Base-by-base conservation (phyloP, 2,888 invertebrate species). In the Dorcus hopei region DNA sequence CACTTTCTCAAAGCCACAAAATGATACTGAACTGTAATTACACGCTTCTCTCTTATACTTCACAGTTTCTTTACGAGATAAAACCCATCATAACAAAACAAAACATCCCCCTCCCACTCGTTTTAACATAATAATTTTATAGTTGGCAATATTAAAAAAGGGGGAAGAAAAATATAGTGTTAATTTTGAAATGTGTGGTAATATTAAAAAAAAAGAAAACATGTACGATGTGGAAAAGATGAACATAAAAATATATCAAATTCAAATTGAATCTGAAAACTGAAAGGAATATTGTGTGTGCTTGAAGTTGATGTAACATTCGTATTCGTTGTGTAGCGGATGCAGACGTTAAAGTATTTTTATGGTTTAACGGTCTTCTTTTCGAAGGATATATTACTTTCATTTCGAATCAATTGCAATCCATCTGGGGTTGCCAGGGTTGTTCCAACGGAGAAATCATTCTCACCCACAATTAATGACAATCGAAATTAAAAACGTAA, bases 401-500 rank as follows among this genome's bases (percentile, higher is more conserved):
- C 76, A 77, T 78, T 77, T 77, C 72, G 74, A 76, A 76, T 76
- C 76, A 76, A 76, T 76, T 74, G 74, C 74, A 72, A 73, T 75
- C 70, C 70, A 70, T 71, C 69, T 69, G 62, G 67, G 68, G 65
- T 58, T 47, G 55, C 19, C 52, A 61, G 50, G 59, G 64, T 19
- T 61, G 66, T 50, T 61, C 26, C 48, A 41, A 42, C 61, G 59
- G 57, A 64, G 69, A 68, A 70, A 70, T 69, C 68, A 68, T 70
- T 68, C 70, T 70, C 68, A 65, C 70, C 66, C 68, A 73, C 73
- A 76, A 78, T 77, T 77, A 77, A 77, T 77, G 77, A 71, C 75
- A 72, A 73, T 73, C 75, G 75, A 76, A 77, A 77, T 77, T 77
- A 77, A 77, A 77, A 77, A 77, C 76, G 74, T 74, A 71, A 75